phyloP scores from a whole-genome alignment of 2,113 vertebrate genomes.

The Ctenodactylus gundi region DNA sequence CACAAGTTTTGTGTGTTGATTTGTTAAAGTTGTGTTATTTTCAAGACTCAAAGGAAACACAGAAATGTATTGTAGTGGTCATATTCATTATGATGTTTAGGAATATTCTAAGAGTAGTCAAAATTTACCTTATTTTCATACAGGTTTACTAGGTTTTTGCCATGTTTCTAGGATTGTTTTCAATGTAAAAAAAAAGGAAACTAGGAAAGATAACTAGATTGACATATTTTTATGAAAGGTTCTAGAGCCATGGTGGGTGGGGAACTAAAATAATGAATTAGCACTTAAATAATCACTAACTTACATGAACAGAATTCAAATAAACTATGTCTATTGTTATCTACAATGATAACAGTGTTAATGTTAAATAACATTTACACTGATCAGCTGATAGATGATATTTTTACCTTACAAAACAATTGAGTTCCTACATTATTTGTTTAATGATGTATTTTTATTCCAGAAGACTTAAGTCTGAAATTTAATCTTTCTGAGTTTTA shows the following conservation, averaged over 20 bases:
- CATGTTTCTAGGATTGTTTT: neutral
- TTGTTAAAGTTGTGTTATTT: neutral
- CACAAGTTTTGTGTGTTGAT: neutral
- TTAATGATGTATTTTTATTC: neutral
- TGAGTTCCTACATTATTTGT: neutral
- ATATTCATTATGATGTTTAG: neutral
- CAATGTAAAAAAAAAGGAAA: neutral
- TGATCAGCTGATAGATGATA: neutral
- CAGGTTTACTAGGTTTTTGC: neutral
- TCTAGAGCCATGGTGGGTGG: accelerated
- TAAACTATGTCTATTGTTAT: neutral
- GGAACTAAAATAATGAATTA: neutral
- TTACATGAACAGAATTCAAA: neutral
- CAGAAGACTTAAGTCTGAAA: neutral
- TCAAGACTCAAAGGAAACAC: neutral
- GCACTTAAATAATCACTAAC: neutral
- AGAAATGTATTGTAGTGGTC: neutral
- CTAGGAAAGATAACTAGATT: neutral
- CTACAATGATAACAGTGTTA: neutral
- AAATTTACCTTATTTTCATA: neutral
- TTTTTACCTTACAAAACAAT: neutral
- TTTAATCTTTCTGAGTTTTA: neutral
- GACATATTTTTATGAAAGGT: neutral
- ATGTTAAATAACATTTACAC: neutral
- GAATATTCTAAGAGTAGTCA: accelerated